Percentiles rank a stretch among this genome's conserved stretches.
Conservation (phyloP, 2,888 invertebrate species). For the Branchipolynoe longqiensis region DNA sequence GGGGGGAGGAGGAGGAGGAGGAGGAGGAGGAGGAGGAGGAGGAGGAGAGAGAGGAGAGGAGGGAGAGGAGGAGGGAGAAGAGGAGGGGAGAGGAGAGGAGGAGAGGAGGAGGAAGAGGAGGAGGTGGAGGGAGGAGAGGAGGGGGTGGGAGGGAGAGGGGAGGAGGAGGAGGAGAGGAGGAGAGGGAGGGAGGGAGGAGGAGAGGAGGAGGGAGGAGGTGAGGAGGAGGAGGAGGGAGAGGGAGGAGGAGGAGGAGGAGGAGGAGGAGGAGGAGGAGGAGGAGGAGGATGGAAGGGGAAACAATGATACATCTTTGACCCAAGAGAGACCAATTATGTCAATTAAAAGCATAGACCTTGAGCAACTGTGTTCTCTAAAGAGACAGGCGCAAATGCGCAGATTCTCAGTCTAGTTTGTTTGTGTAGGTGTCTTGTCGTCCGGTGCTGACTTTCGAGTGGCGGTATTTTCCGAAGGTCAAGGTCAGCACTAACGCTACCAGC, state of each 20-base stretch:
- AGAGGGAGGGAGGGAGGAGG: neutral
- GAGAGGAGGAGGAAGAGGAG: neutral
- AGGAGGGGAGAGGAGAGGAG: neutral
- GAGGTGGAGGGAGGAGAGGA: neutral
- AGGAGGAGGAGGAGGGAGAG: neutral
- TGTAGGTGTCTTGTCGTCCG: too few relatives aligned
- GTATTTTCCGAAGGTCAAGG: too few relatives aligned
- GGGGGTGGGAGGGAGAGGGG: neutral
- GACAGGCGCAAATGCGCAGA: too few relatives aligned
- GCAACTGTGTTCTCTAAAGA: too few relatives aligned
- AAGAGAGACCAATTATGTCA: too few relatives aligned
- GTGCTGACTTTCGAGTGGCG: too few relatives aligned
- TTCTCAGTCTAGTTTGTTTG: too few relatives aligned
- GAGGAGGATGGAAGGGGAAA: neutral
- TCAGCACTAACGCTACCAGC: too few relatives aligned
- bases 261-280: neutral
- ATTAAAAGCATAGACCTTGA: too few relatives aligned
- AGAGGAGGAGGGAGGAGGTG: neutral
- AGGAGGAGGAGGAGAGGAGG: neutral
- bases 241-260: neutral
- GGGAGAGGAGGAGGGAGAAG: neutral
- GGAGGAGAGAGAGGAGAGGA: neutral
- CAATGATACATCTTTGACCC: too few relatives aligned
- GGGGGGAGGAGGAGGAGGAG: conserved; percentile 1
- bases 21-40: neutral